Conservation (phyloP, 2,888 invertebrate species). For the Stegana nigrithorax region DNA sequence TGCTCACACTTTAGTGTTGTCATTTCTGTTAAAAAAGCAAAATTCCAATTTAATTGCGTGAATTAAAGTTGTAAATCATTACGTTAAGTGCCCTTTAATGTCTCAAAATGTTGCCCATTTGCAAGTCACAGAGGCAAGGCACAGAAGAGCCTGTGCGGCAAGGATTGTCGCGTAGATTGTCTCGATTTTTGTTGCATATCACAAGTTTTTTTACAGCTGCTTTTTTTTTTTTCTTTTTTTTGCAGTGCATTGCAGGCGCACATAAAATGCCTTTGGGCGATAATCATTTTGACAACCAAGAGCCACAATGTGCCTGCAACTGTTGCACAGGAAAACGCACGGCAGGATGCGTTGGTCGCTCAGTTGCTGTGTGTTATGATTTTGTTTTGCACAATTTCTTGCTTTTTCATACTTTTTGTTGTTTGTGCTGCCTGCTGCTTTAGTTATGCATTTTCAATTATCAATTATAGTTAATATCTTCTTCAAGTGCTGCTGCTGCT, state of each 20-base stretch:
- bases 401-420: too few relatives aligned
- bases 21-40: too few relatives aligned
- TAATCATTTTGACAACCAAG: too few relatives aligned
- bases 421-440: too few relatives aligned
- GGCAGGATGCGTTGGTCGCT: too few relatives aligned
- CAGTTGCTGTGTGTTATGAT: too few relatives aligned
- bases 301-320: too few relatives aligned
- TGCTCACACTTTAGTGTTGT: too few relatives aligned
- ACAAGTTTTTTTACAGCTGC: conserved; percentile 18
- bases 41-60: conserved; percentile 65
- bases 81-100: conserved; percentile 66
- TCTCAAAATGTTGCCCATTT: conserved; percentile 62
- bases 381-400: too few relatives aligned
- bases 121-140: conserved; percentile 46
- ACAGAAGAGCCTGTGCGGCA: conserved; percentile 24
- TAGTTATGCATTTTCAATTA: conserved; percentile 47
- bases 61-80: conserved; percentile 67
- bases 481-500: conserved; percentile 44
- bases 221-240: conserved; percentile 8
- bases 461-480: conserved; percentile 62
- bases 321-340: too few relatives aligned
- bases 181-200: conserved; percentile 26
- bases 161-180: conserved; percentile 22
- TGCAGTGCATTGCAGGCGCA: conserved; percentile 11
- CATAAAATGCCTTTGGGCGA: conserved; percentile 41